Conservation (phyloP, 2,113 vertebrate species). For the Microcebus tavaratra region DNA sequence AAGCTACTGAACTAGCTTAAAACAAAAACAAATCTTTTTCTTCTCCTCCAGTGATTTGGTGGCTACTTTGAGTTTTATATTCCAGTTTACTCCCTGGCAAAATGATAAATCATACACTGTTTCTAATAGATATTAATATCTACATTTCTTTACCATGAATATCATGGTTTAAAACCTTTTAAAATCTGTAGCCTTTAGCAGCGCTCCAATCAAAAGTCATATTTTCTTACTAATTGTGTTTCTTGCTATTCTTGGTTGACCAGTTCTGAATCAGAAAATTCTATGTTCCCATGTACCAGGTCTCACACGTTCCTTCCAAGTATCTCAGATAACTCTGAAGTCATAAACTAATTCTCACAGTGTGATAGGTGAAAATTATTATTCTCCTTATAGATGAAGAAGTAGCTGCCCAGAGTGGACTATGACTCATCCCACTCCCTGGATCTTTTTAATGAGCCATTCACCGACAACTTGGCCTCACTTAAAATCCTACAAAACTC, state of each 20-base stretch:
- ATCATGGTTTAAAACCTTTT: neutral
- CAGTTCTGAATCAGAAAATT: neutral
- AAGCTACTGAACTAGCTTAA: neutral
- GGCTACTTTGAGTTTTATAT: neutral
- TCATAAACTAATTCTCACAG: conserved; percentile 43
- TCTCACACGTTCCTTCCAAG: neutral
- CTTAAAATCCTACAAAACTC: neutral
- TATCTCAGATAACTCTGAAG: neutral
- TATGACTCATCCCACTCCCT: conserved; percentile 29
- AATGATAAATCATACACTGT: neutral
- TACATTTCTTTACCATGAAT: neutral
- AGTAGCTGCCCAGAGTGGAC: neutral
- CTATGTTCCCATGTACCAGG: neutral
- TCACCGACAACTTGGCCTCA: neutral
- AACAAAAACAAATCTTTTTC: neutral
- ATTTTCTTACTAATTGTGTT: neutral
- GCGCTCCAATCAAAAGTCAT: neutral
- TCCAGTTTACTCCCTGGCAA: neutral
- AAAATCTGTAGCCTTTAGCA: neutral
- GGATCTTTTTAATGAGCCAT: conserved; percentile 33
- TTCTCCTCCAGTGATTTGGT: neutral
- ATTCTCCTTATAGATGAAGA: conserved; percentile 42
- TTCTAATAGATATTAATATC: neutral
- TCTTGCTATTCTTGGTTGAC: neutral
- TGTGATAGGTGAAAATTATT: conserved; percentile 44